Conservation (phyloP, 2,797 vertebrate species). For the Sebastolobus alascanus region DNA sequence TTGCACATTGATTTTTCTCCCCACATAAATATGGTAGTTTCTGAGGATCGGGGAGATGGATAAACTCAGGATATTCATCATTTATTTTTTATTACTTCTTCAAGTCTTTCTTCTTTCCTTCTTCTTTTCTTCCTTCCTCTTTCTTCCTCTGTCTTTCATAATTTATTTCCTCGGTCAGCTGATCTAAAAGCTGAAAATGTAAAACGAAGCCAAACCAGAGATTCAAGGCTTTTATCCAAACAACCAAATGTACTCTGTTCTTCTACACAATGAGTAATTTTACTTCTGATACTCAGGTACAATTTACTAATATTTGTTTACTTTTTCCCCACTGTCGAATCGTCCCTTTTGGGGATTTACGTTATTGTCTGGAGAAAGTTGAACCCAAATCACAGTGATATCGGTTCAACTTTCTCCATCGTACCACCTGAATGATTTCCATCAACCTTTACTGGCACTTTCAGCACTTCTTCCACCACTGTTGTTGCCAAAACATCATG, state of each 20-base stretch:
- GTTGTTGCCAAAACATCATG: neutral
- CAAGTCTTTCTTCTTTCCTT: too few relatives aligned
- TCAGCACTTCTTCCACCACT: neutral
- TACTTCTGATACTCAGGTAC: neutral
- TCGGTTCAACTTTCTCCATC: neutral
- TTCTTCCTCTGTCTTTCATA: too few relatives aligned
- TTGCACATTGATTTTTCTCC: too few relatives aligned
- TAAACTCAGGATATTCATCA: too few relatives aligned
- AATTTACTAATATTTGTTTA: neutral
- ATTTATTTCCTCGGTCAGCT: neutral
- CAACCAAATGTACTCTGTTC: neutral
- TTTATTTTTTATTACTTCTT: too few relatives aligned
- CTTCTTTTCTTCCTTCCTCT: neutral
- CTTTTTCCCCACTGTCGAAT: neutral
- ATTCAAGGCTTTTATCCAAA: neutral
- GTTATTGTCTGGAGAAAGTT: neutral
- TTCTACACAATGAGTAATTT: neutral
- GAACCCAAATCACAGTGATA: neutral
- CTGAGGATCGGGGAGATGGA: too few relatives aligned
- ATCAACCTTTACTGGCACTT: neutral
- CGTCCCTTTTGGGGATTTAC: neutral
- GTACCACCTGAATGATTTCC: neutral
- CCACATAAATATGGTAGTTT: too few relatives aligned
- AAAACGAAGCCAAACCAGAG: neutral
- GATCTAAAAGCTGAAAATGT: constrained; percentile 4